A percentile compares a stretch with the other conserved stretches of the same genome.
phyloP scores from a whole-genome alignment of 2,113 vertebrate species.

The Thamnophis sirtalis region DNA sequence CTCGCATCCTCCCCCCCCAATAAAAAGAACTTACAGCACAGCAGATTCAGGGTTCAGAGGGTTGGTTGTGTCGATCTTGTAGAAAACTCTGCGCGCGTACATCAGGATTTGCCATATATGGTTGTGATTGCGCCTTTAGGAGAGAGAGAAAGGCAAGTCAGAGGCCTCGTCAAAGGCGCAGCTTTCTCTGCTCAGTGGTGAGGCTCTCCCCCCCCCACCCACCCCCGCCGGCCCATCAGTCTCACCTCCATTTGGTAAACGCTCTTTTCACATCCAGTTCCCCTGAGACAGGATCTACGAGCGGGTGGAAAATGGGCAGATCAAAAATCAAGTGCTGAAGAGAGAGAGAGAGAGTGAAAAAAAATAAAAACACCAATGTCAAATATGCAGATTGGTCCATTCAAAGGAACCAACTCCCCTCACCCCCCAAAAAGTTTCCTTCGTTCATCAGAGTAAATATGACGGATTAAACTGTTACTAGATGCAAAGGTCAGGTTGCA shows the following conservation, averaged over 20 bases:
- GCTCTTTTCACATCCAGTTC: slow-evolving; percentile 96
- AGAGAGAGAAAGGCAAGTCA: background rate
- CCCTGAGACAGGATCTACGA: slow-evolving; percentile 90
- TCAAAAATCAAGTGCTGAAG: slow-evolving; percentile 91
- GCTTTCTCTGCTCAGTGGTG: background rate
- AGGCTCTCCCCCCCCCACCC: background rate
- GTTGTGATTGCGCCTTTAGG: slow-evolving; percentile 88
- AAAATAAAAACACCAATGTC: background rate
- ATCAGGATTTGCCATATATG: slow-evolving; percentile 98
- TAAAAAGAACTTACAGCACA: slow-evolving; percentile 81
- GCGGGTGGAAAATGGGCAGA: slow-evolving; percentile 92
- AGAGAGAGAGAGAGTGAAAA: background rate
- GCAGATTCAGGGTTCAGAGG: slow-evolving; percentile 95
- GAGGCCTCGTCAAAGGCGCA: background rate
- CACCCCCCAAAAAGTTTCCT: background rate
- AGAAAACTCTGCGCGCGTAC: slow-evolving; percentile 94
- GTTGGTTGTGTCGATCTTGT: slow-evolving; percentile 91
- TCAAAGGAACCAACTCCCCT: too few relatives aligned
- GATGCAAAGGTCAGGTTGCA: background rate
- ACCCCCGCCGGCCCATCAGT: background rate
- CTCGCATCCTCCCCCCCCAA: background rate
- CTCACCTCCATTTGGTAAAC: slow-evolving; percentile 96
- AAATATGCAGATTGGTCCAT: background rate
- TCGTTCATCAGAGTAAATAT: too few relatives aligned
- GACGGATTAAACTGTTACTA: background rate